phyloP scores from a whole-genome alignment of 2,113 vertebrate species.

The Charadrius vociferus region DNA sequence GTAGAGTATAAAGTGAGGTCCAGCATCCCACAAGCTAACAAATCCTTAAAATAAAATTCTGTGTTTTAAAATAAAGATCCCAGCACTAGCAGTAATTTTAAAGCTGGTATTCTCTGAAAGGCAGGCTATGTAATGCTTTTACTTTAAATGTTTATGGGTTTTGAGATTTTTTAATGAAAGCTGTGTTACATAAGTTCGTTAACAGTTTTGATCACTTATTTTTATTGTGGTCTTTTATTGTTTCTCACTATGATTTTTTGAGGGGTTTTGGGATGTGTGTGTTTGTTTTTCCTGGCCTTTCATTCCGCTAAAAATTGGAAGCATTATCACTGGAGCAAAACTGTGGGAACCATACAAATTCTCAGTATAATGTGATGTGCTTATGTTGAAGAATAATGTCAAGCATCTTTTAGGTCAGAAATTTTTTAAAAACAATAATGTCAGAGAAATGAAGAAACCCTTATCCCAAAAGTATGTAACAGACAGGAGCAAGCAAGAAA shows the following conservation, averaged over 20 bases:
- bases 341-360: neutral
- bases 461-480: neutral
- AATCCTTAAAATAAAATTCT: neutral
- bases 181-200: neutral
- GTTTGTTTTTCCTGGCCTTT: neutral
- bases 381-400: neutral
- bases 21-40: neutral
- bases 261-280: rapidly evolving
- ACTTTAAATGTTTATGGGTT: neutral
- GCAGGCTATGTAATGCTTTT: neutral
- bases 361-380: neutral
- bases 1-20: neutral
- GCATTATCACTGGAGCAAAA: neutral
- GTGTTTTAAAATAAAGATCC: neutral
- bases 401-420: neutral
- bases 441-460: neutral
- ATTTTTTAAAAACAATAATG: neutral
- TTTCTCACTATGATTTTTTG: neutral
- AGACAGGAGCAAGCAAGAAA: neutral
- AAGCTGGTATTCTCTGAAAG: neutral
- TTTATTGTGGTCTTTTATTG: neutral
- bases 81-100: neutral
- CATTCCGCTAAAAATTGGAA: neutral
- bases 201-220: neutral
- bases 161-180: neutral